These are phyloP conservation scores for Heterohyrax brucei DNA, from an alignment of 2,797 vertebrate species.

Conservation along the genomic window DNA sequence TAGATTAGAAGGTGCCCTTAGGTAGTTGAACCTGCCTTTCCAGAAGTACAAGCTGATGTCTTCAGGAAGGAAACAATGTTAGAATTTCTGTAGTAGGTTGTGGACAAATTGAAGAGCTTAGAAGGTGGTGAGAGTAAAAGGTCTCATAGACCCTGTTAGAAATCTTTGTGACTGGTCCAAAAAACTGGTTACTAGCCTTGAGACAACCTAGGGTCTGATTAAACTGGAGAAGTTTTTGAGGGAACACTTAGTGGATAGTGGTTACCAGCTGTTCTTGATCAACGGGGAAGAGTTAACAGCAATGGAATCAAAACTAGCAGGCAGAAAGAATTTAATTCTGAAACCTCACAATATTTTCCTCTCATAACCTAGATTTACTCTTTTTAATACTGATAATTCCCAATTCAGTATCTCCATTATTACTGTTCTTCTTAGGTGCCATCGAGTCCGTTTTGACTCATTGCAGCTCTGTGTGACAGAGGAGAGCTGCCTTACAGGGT, in stretches of 20 bases:
- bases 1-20: slow-evolving; percentile 6
- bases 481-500: too few relatives aligned
- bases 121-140: slow-evolving; percentile 4
- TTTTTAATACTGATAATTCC: background rate
- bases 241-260: background rate
- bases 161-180: background rate
- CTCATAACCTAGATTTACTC: background rate
- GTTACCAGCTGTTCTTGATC: background rate
- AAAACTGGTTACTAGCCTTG: background rate
- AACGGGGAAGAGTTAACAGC: background rate
- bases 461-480: too few relatives aligned
- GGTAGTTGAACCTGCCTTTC: background rate
- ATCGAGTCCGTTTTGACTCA: too few relatives aligned
- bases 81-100: background rate
- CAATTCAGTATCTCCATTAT: background rate
- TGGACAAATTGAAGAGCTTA: background rate
- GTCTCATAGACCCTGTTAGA: background rate
- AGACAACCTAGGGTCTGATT: slow-evolving; percentile 25
- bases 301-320: background rate
- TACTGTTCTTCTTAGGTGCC: too few relatives aligned
- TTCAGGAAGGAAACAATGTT: background rate
- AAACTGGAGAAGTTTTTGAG: slow-evolving; percentile 14
- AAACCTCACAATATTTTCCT: background rate
- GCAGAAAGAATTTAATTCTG: slow-evolving; percentile 5
- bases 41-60: slow-evolving; percentile 22